phyloP scores from a whole-genome alignment of 92 coral and sea anemone genomes.

The Heteractis magnifica region DNA sequence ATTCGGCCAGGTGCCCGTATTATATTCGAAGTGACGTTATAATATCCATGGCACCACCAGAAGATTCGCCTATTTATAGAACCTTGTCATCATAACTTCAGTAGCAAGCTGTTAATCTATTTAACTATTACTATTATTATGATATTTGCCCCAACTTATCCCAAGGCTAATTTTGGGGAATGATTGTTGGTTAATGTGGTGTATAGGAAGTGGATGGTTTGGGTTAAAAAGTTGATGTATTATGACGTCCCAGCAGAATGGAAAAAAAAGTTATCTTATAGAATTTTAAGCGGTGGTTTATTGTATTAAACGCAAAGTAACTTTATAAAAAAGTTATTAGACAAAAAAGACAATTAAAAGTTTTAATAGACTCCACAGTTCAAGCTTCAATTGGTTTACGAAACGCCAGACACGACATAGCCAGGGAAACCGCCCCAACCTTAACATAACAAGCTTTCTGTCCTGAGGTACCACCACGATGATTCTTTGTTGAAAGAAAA shows the following conservation, averaged over 20 bases:
- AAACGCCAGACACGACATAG: background rate
- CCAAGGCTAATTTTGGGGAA: constrained; percentile 2
- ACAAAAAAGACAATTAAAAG: background rate
- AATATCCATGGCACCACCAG: background rate
- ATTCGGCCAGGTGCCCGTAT: background rate
- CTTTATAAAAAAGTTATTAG: background rate
- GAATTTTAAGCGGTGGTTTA: background rate
- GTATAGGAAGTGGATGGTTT: background rate
- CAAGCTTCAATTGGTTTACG: background rate
- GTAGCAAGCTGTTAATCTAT: background rate
- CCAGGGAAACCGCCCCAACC: background rate
- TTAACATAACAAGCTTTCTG: background rate
- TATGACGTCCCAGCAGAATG: background rate
- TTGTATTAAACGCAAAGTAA: background rate
- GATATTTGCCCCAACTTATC: background rate
- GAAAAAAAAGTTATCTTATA: background rate
- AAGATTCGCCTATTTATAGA: background rate
- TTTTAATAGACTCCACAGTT: background rate
- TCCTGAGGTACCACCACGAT: too few relatives aligned
- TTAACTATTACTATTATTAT: background rate
- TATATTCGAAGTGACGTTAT: background rate
- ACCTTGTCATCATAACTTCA: background rate
- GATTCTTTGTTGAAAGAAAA: background rate
- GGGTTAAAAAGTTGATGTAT: background rate
- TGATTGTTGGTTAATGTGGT: background rate